Evolutionary conservation across 2,888 invertebrate species (phyloP), one percentile per base, ranked within the genome.

Genomic region (Galerucella pusilla): DNA sequence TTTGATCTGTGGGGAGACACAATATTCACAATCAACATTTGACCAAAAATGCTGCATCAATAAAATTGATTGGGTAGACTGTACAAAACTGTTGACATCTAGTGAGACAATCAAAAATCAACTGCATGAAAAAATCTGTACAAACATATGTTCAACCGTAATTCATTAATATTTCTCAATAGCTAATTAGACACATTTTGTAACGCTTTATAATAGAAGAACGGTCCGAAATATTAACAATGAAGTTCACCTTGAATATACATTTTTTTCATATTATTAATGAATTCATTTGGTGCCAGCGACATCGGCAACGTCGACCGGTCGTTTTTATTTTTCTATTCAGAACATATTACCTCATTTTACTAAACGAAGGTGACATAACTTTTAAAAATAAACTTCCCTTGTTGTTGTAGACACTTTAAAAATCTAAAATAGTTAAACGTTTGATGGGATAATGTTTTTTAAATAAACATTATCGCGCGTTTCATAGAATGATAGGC

Each of bases 311-410:
- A 42, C 16, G 14, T 20, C 20, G 57, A 20, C 10, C 28, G 35
- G 63, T 71, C 54, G 61, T 71, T 28, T 49, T 49, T 20, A 75
- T 79, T 78, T 80, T 78, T 78, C 73, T 74, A 76, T 80, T 78
- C 76, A 74, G 71, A 74, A 63, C 71, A 61, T 28, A 78, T 80
- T 75, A 74, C 80, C 68, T 74, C 78, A 79, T 74, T 28, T 28
- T 76, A 70, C 72, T 69, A 78, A 78, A 75, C 80, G 35, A 42
- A 79, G 79, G 81, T 82, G 82, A 82, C 80, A 81, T 79, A 83
- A 83, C 73, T 77, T 80, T 80, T 82, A 82, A 80, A 81, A 81
- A 82, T 81, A 79, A 60, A 73, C 61, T 70, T 69, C 65, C 66
- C 68, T 66, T 54, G 71, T 54, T 54, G 16, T 63, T 73, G 60